phyloP scores from a whole-genome alignment of 2,113 vertebrate genomes.

The Halichoerus grypus region DNA sequence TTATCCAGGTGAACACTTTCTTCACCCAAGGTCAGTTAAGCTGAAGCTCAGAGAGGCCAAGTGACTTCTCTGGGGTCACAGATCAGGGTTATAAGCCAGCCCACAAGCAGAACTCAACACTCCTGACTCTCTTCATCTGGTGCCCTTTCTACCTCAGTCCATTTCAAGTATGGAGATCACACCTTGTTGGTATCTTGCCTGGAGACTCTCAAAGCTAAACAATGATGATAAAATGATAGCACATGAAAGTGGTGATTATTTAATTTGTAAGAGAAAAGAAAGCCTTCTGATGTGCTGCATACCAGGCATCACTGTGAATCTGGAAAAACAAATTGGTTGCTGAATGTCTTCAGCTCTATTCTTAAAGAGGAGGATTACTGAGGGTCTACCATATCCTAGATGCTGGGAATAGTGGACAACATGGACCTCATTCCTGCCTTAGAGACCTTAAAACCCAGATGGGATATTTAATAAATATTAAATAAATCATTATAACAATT shows the following conservation, averaged over 20 bases:
- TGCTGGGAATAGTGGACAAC: not conserved
- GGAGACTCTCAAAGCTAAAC: not conserved
- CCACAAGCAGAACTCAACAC: not conserved
- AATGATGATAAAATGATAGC: not conserved
- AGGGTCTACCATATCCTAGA: not conserved
- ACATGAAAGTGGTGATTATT: not conserved
- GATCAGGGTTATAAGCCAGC: not conserved
- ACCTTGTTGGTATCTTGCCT: not conserved
- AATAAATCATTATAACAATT: constrained; percentile 1
- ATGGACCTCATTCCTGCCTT: not conserved
- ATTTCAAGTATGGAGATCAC: not conserved
- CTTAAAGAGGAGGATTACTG: not conserved
- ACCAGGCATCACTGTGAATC: not conserved
- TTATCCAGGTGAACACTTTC: not conserved
- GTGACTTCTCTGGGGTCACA: not conserved
- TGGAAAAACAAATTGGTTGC: not conserved
- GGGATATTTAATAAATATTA: not conserved
- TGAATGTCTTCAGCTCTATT: not conserved
- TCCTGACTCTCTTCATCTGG: not conserved
- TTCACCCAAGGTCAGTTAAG: not conserved
- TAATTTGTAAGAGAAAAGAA: not conserved
- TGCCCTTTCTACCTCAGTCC: not conserved
- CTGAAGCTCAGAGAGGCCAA: constrained; percentile 22
- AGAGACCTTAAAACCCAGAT: not conserved
- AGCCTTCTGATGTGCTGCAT: not conserved